phyloP scores from a whole-genome alignment of 2,797 vertebrate genomes.

The Melanotaenia trifasciata region DNA sequence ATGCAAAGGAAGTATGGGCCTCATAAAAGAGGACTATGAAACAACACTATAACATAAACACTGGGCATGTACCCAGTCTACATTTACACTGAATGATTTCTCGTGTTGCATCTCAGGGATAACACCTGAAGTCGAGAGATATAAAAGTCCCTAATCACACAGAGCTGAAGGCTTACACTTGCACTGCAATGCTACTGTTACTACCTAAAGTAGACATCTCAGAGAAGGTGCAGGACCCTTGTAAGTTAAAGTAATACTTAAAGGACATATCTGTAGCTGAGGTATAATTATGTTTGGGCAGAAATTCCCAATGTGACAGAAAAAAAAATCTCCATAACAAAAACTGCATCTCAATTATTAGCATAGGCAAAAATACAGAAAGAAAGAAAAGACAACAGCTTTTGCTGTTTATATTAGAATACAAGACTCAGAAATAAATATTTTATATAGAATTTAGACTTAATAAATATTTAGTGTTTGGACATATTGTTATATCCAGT shows the following conservation, averaged over 20 bases:
- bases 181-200: constrained; percentile 57
- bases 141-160: constrained; percentile 14
- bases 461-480: constrained; percentile 28
- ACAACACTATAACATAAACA: constrained; percentile 13
- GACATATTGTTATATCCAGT: constrained; percentile 17
- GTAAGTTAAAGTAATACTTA: constrained; percentile 49
- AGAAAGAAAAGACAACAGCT: constrained; percentile 1
- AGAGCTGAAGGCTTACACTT: constrained; percentile 53
- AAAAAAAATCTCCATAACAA: constrained; percentile 36
- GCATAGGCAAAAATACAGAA: constrained; percentile 64
- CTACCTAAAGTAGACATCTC: constrained; percentile 62
- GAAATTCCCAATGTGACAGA: constrained; percentile 41
- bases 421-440: constrained; percentile 35
- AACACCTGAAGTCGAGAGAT: constrained; percentile 39
- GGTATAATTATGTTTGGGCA: constrained; percentile 59
- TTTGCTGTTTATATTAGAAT: constrained; percentile 21
- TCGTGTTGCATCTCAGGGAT: constrained; percentile 33
- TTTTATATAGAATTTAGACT: constrained; percentile 28
- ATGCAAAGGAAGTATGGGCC: neutral
- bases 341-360: constrained; percentile 56
- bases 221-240: constrained; percentile 39
- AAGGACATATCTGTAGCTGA: constrained; percentile 58
- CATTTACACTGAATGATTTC: neutral
- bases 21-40: constrained; percentile 13
- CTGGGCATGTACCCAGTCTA: neutral